Base-by-base conservation (phyloP, 2,797 vertebrate genomes). In the Limosa lapponica region DNA sequence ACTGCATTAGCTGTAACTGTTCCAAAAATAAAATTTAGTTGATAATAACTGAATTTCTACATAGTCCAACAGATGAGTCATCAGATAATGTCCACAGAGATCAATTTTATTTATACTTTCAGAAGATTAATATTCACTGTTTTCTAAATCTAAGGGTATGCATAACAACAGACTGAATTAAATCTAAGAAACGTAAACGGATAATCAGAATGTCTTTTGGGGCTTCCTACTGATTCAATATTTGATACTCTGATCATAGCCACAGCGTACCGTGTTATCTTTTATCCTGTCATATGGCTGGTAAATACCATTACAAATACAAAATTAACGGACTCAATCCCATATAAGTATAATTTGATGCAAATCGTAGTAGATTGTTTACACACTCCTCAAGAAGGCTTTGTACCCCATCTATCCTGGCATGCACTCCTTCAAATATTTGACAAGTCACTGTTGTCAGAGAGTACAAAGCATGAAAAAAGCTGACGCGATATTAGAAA, bases 21-120 rank as follows among this genome's bases (percentile, higher is more conserved):
- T 94, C 93, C 93, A 95, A 92, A 94, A 97, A 91, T 39, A 84
- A 92, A 90, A 89, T 92, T 75, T 94, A 93, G 94, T 83, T 91
- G 61, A 88, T 90, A 90, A 91, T 93, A 97, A 96, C 87, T 72
- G 72, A 48, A 94, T 96, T 93, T 90, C 80, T 89, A 51, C 58
- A 19, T 55, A 51, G 57, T 95, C 91, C 88, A 95, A 82, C 30
- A 84, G 83, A 96, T 97, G 93, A 96, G 66, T 96, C 93, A 96
- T 82, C 90, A 91, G 87, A 67, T 96, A 91, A 71, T 64, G 91
- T 94, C 86, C 64, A 82, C 72, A 88, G 81, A 87, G 81, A 93
- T 96, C 87, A 83, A 87, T 87, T 95, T 94, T 94, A 89, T 96
- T 92, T 95, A 82, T 94, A 39, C 37, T 92, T 93, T 88, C 49